Conservation (phyloP, 1,140 invertebrate genomes). For the Mizuhopecten yessoensis region DNA sequence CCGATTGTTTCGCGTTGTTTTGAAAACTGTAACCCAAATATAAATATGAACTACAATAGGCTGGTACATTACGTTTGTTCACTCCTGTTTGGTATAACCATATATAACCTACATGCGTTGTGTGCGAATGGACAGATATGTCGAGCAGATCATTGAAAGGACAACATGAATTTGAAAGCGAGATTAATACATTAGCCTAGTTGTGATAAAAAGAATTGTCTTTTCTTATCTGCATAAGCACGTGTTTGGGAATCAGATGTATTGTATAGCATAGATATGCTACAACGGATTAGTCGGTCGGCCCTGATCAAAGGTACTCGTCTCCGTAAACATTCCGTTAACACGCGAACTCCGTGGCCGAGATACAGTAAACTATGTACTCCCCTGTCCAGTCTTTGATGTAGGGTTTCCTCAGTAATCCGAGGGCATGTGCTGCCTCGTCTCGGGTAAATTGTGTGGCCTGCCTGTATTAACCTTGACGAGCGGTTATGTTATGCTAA, state of each 20-base stretch:
- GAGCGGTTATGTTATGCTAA: neutral
- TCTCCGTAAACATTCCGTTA: neutral
- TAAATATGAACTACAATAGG: too few relatives aligned
- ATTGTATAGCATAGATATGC: slow-evolving; percentile 11
- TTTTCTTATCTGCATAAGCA: neutral
- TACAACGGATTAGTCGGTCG: neutral
- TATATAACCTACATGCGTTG: too few relatives aligned
- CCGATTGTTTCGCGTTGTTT: too few relatives aligned
- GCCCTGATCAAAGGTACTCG: slow-evolving; percentile 9
- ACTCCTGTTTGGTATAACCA: too few relatives aligned
- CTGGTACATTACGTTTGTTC: too few relatives aligned
- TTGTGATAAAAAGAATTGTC: neutral
- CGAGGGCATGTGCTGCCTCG: neutral
- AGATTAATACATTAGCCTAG: neutral
- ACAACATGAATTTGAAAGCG: neutral
- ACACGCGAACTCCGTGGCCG: neutral
- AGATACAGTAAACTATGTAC: neutral
- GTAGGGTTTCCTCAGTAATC: neutral
- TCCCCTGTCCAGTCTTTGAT: slow-evolving; percentile 6
- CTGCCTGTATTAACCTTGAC: neutral
- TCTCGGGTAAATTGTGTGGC: neutral
- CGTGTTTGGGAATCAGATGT: slow-evolving; percentile 1
- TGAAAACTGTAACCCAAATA: too few relatives aligned
- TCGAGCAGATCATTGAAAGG: too few relatives aligned
- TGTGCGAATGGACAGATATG: too few relatives aligned